Evolutionary conservation across 2,797 vertebrate genomes (phyloP).

Genomic region (Alosa sapidissima): DNA sequence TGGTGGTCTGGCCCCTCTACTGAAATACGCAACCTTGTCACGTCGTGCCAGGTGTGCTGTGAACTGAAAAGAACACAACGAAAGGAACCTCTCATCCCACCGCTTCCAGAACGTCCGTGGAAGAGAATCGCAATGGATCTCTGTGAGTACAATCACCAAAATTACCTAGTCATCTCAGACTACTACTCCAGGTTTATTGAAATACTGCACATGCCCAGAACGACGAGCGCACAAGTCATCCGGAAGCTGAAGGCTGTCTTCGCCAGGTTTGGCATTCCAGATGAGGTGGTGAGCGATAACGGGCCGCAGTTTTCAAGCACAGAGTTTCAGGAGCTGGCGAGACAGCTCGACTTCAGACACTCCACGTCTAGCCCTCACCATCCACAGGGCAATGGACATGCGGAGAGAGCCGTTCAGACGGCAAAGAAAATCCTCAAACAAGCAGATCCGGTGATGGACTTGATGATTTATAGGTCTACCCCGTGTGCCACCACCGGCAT

Average conservation of each 20-base stretch:
- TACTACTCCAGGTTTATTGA: conserved; percentile 35
- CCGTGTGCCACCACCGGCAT: not conserved
- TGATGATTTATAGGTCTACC: too few species aligned
- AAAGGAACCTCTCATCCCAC: too few species aligned
- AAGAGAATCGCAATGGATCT: too few species aligned
- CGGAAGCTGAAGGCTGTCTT: not conserved
- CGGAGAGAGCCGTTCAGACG: not conserved
- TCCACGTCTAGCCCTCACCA: not conserved
- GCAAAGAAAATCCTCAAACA: too few species aligned
- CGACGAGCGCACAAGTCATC: not conserved
- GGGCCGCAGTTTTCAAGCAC: not conserved
- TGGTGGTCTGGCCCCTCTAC: too few species aligned
- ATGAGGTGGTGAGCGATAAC: not conserved
- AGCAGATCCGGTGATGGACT: too few species aligned
- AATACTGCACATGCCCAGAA: conserved; percentile 27
- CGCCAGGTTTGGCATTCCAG: not conserved
- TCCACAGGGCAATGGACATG: not conserved
- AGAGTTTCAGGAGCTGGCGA: not conserved
- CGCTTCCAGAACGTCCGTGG: too few species aligned
- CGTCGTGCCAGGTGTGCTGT: too few species aligned
- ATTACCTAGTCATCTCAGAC: conserved; percentile 34
- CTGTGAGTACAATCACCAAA: conserved; percentile 20
- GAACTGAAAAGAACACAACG: too few species aligned
- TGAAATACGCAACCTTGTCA: too few species aligned
- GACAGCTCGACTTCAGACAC: conserved; percentile 2